A percentile compares a stretch with the other conserved stretches of the same genome.
phyloP scores from a whole-genome alignment of 2,888 invertebrate species.

The Pammene fasciana region DNA sequence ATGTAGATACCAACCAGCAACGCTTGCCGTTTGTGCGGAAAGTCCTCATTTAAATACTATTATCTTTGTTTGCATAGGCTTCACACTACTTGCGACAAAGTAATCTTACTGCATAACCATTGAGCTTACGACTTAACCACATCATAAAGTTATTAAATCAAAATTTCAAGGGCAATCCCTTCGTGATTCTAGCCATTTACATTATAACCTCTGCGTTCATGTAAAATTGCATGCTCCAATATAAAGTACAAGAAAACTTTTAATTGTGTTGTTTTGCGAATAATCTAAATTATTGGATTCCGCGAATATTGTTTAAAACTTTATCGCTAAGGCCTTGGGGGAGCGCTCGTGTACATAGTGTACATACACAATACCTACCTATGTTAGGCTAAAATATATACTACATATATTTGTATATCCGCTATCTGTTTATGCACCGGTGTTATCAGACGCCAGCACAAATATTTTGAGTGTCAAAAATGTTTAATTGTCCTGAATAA shows the following conservation, averaged over 20 bases:
- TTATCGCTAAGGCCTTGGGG: conserved; percentile 20
- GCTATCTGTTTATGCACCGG: neutral
- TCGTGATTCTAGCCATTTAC: conserved; percentile 2
- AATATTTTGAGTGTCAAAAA: neutral
- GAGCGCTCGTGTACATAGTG: neutral
- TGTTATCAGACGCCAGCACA: neutral
- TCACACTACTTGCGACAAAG: too few relatives aligned
- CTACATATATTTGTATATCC: neutral
- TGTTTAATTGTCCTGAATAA: neutral
- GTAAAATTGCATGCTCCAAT: conserved; percentile 23
- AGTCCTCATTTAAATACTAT: too few relatives aligned
- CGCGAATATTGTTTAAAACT: conserved; percentile 10
- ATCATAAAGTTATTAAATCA: too few relatives aligned
- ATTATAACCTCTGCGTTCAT: neutral
- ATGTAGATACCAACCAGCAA: too few relatives aligned
- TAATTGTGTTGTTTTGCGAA: conserved; percentile 30
- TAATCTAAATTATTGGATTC: conserved; percentile 11
- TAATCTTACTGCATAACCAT: too few relatives aligned
- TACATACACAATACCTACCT: neutral
- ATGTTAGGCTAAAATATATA: neutral
- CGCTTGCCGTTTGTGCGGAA: too few relatives aligned
- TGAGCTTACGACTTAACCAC: too few relatives aligned
- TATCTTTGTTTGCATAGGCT: too few relatives aligned
- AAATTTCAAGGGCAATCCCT: too few relatives aligned
- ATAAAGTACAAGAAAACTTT: conserved; percentile 32